Evolutionary conservation across 1,140 invertebrate species (phyloP).

Genomic region (Eumaeus atala): DNA sequence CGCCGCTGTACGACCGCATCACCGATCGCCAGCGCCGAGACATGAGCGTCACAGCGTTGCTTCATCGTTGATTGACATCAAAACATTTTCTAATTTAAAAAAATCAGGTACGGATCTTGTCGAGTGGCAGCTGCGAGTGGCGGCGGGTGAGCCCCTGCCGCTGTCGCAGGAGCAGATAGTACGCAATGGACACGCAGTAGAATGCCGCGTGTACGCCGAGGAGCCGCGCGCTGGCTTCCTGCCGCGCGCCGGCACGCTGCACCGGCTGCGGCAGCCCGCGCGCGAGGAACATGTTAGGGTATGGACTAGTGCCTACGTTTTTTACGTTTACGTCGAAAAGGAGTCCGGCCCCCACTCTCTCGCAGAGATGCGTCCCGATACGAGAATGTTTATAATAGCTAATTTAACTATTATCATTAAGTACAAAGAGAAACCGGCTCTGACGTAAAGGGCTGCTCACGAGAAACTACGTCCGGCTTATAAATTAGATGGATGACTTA

Average conservation of each 20-base stretch:
- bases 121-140: conserved; percentile 95
- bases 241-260: conserved; percentile 87
- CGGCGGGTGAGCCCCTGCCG: conserved; percentile 90
- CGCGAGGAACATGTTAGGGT: conserved; percentile 77
- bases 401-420: no score
- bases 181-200: conserved; percentile 89
- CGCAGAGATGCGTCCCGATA: background rate
- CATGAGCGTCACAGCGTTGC: no score
- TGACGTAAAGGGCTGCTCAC: no score
- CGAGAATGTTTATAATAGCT: no score
- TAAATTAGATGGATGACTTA: no score
- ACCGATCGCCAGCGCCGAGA: no score
- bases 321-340: no score
- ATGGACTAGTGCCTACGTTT: background rate
- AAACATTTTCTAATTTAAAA: background rate
- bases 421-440: no score
- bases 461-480: no score
- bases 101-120: conserved; percentile 88
- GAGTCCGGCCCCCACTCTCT: no score
- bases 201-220: conserved; percentile 97
- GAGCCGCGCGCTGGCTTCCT: conserved; percentile 88
- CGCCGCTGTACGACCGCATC: no score
- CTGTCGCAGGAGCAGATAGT: conserved; percentile 85
- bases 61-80: background rate
- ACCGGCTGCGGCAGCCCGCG: conserved; percentile 80